phyloP scores from a whole-genome alignment of 2,113 vertebrate species.

The Riparia riparia region DNA sequence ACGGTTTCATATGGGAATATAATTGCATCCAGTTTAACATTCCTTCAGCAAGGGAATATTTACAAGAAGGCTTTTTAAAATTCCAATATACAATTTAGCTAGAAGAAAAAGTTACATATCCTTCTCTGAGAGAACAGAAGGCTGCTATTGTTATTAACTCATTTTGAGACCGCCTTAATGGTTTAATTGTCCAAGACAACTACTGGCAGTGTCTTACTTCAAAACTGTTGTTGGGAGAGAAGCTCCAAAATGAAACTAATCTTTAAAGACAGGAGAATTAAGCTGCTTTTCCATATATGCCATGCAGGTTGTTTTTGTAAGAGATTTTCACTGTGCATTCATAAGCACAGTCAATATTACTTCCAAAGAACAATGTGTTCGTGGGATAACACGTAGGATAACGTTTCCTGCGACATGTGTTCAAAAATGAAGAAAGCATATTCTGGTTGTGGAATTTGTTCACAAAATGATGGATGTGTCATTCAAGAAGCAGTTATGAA shows the following conservation, averaged over 20 bases:
- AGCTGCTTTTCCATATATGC: not conserved
- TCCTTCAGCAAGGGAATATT: not conserved
- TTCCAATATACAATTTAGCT: not conserved
- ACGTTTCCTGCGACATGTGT: not conserved
- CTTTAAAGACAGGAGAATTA: not conserved
- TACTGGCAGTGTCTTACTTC: not conserved
- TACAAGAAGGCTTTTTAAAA: not conserved
- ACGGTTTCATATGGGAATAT: not conserved
- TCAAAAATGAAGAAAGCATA: not conserved
- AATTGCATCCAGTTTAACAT: not conserved
- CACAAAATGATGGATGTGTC: not conserved
- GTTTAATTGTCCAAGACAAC: not conserved
- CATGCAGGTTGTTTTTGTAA: not conserved
- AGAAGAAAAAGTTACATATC: not conserved
- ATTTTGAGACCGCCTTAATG: not conserved
- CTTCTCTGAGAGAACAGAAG: not conserved
- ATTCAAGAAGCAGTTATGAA: slow-evolving; percentile 7
- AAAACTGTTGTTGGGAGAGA: not conserved
- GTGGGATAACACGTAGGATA: not conserved
- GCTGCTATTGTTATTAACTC: not conserved
- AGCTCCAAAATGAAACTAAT: not conserved
- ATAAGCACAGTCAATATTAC: not conserved
- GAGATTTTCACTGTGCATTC: not conserved
- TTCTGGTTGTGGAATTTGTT: not conserved
- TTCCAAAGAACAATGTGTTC: not conserved